Evolutionary conservation across 2,797 vertebrate species (phyloP).

Genomic region (Trichosurus vulpecula): DNA sequence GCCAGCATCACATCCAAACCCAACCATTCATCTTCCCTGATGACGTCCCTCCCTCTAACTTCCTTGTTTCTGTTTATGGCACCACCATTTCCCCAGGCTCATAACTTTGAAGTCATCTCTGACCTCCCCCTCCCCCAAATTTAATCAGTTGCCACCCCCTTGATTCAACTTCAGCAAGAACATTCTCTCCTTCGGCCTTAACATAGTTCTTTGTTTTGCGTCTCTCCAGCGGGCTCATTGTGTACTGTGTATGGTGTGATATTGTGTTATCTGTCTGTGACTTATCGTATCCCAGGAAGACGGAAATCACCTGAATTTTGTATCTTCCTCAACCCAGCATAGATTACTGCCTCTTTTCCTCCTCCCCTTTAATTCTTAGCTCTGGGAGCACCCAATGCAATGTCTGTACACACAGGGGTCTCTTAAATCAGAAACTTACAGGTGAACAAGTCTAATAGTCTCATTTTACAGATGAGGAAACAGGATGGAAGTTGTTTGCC

Average conservation of each 20-base stretch:
- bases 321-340: neutral
- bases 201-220: neutral
- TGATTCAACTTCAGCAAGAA: neutral
- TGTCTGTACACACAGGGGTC: neutral
- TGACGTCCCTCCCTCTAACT: neutral
- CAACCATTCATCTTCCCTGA: neutral
- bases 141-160: neutral
- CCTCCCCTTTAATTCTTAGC: neutral
- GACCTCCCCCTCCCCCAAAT: neutral
- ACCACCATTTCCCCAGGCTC: neutral
- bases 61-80: neutral
- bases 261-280: neutral
- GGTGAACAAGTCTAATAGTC: neutral
- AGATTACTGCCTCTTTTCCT: neutral
- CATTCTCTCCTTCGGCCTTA: neutral
- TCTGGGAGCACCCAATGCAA: neutral
- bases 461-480: neutral
- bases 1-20: neutral
- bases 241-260: neutral
- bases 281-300: neutral
- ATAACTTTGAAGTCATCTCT: neutral
- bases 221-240: neutral
- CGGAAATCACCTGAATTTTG: neutral
- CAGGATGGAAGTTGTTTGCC: neutral
- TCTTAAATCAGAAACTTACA: neutral